Conservation (phyloP, 2,113 vertebrate genomes). For the Eublepharis macularius region DNA sequence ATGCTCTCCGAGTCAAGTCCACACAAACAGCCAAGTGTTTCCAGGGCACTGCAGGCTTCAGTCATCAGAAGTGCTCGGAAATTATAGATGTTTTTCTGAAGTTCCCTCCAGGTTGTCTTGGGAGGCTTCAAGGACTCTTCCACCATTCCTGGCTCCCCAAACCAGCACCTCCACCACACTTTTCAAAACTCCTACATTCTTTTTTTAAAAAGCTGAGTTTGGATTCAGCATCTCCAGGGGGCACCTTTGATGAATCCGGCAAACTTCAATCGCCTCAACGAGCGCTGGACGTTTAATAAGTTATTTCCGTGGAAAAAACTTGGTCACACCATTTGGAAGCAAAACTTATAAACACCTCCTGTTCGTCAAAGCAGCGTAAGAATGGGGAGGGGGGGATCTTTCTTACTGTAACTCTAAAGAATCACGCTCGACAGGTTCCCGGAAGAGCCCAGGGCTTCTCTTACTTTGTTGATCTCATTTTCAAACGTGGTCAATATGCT, state of each 20-base stretch:
- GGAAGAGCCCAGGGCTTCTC: conserved; percentile 41
- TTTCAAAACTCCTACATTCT: conserved; percentile 34
- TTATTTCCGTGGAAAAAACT: conserved; percentile 83
- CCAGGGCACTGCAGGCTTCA: conserved; percentile 52
- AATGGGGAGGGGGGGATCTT: conserved; percentile 13
- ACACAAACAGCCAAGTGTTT: conserved; percentile 63
- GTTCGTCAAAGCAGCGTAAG: conserved; percentile 74
- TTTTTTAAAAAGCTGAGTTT: conserved; percentile 57
- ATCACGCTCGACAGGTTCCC: conserved; percentile 58
- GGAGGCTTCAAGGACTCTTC: not conserved
- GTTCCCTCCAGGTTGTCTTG: conserved; percentile 17
- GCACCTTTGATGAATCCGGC: conserved; percentile 71
- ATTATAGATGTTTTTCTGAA: conserved; percentile 37
- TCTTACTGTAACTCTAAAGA: conserved; percentile 67
- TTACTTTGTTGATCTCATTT: conserved; percentile 37
- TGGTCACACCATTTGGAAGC: conserved; percentile 75
- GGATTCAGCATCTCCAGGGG: conserved; percentile 26
- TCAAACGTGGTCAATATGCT: conserved; percentile 43
- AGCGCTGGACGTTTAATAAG: conserved; percentile 76
- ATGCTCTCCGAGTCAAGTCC: conserved; percentile 36
- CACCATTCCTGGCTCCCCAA: fast-evolving
- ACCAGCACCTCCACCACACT: not conserved
- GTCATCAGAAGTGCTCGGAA: conserved; percentile 40
- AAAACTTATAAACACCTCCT: conserved; percentile 78
- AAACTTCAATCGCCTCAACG: conserved; percentile 68